Evolutionary conservation across 2,797 vertebrate genomes (phyloP), one percentile per base, ranked within the genome.

Genomic region (Todus mexicanus): DNA sequence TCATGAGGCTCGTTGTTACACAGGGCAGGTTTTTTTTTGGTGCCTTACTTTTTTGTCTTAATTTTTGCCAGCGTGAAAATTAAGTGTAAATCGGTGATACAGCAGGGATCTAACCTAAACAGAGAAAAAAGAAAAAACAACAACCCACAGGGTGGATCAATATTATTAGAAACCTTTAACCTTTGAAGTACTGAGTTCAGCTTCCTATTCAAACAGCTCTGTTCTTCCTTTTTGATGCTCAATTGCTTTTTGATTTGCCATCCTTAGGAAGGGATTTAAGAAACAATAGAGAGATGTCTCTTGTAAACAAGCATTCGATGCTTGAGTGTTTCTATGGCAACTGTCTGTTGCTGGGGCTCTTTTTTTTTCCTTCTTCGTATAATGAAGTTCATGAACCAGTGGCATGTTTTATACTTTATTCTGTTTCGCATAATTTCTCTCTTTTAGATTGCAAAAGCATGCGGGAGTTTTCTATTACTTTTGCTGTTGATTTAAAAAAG

Each of bases 271-370:
- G 96, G 96, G 94, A 87, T 96, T 97, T 96, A 97, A 97, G 97
- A 97, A 96, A 98, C 96, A 97, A 97, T 98, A 97, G 97, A 97
- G 98, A 98, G 97, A 98, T 98, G 98, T 98, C 98, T 98, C 98
- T 98, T 98, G 97, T 98, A 98, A 98, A 98, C 98, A 98, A 98
- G 98, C 98, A 98, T 98, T 98, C 96, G 98, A 98, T 97, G 98
- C 98, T 98, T 97, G 97, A 76, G 96, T 95, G 98, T 98, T 98
- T 98, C 98, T 98, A 98, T 99, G 98, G 99, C 97, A 99, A 98
- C 98, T 96, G 98, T 98, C 98, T 97, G 98, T 98, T 98, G 98
- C 98, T 77, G 97, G 97, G 97, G 97, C 98, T 98, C 98, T 98
- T 97, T 98, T 98, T n/a, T 98, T 98, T 97, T 93, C 94, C 90